Evolutionary conservation across 2,113 vertebrate species (phyloP).

Genomic region (Lota lota): DNA sequence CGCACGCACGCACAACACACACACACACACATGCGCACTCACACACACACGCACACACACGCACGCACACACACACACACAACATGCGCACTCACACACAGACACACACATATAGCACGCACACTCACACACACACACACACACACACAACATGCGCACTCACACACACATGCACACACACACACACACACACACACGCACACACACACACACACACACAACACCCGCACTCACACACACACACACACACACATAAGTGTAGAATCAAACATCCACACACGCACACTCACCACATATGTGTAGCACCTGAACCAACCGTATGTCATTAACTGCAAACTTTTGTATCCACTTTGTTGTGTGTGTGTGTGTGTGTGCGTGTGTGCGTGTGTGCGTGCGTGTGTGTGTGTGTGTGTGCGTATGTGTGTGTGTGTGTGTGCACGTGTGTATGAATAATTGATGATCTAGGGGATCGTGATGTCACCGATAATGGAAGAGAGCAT

Average conservation of each 20-base stretch:
- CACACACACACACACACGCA: not conserved
- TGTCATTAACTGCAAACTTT: not conserved
- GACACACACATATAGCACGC: too few relatives aligned
- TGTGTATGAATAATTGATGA: constrained; percentile 58
- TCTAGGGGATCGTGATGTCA: constrained; percentile 23
- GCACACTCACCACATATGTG: too few relatives aligned
- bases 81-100: not conserved
- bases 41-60: not conserved
- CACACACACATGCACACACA: constrained; percentile 6
- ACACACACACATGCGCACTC: too few relatives aligned
- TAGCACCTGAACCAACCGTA: too few relatives aligned
- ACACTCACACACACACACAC: not conserved
- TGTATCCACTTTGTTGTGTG: constrained; percentile 7
- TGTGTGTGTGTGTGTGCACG: too few relatives aligned
- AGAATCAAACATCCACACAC: too few relatives aligned
- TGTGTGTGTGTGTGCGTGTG: too few relatives aligned
- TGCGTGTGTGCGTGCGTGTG: too few relatives aligned
- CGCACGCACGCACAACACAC: too few relatives aligned
- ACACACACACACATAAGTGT: too few relatives aligned
- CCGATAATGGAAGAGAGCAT: constrained; percentile 48
- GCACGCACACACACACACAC: constrained; percentile 7
- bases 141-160: not conserved
- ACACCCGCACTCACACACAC: too few relatives aligned
- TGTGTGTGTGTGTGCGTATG: too few relatives aligned
- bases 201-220: constrained; percentile 7